Evolutionary conservation across 2,797 vertebrate genomes (phyloP), one percentile per base, ranked within the genome.

Genomic region (Onychomys leucogaster): DNA sequence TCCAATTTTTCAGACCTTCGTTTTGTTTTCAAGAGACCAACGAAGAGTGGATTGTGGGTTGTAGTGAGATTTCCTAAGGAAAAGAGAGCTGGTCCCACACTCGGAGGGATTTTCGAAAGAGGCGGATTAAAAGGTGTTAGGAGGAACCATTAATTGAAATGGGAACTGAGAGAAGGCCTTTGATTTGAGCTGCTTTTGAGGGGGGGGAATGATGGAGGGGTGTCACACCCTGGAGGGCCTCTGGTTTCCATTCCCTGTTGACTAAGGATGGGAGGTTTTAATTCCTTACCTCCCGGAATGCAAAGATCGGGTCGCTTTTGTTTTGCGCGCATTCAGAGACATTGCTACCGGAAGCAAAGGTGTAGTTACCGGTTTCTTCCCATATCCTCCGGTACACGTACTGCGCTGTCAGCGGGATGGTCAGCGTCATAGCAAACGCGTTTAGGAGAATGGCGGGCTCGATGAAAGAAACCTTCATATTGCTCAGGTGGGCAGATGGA

Each of bases 351-450:
- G 92, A 89, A 0, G 98, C 84, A 90, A 99, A 99, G 2, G 98
- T 98, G 75, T 98, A 98, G 98, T 99, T 99, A 75, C 99, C 99
- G 55, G 99, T 98, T 29, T 99, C 98, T 92, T 99, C 95, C 99
- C 99, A 99, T 52, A 99, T 98, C 76, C 99, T 98, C 63, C 99
- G 98, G 98, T 99, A 99, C 61, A 99, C 98, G 80, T 99, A 99
- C 94, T 99, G 99, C 96, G 99, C 99, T 4, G 98, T 96, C 73
- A 99, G 97, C 0, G 99, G 99, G 59, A 87, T 96, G 0, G 96
- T 97, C 97, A 99, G 80, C 77, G 98, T 99, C 75, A 37, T 89
- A 52, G 99, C 99, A 86, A 99, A 99, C 0, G 99, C 95, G 55
- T 99, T 99, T n/a, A 99, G 37, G 71, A 99, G 99, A 94, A 99